Conservation (phyloP, 2,797 vertebrate species). For the Karalla daura region DNA sequence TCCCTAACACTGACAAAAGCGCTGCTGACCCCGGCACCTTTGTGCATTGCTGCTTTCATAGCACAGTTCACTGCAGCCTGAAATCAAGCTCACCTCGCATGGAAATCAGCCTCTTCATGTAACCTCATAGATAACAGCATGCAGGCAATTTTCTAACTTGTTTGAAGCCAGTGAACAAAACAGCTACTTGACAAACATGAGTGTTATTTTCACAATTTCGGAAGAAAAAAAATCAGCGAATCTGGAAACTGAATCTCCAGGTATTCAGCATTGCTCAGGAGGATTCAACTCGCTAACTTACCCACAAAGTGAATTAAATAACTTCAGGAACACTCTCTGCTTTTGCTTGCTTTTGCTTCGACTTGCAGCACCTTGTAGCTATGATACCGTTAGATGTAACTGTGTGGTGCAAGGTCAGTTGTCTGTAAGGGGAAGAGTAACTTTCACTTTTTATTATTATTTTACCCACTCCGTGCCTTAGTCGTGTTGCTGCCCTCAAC, state of each 20-base stretch:
- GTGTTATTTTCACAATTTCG: not conserved
- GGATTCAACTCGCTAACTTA: not conserved
- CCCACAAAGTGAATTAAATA: not conserved
- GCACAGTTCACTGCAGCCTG: constrained; percentile 1
- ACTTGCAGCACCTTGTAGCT: not conserved
- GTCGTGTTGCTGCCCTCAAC: not conserved
- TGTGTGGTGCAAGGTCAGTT: not conserved
- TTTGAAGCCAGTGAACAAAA: not conserved
- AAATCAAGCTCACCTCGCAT: not conserved
- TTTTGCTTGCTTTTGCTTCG: not conserved
- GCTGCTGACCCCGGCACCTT: not conserved
- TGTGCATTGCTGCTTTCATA: not conserved
- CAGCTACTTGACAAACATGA: not conserved
- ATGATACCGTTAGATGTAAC: not conserved
- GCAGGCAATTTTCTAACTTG: not conserved
- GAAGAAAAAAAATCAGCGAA: not conserved
- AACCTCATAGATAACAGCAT: not conserved
- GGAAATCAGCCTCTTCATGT: not conserved
- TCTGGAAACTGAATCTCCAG: not conserved
- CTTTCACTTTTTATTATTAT: constrained; percentile 1
- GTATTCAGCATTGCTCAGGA: not conserved
- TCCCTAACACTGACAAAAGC: not conserved
- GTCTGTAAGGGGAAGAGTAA: not conserved
- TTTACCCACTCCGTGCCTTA: no score
- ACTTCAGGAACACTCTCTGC: no score